Percentiles rank a stretch among this genome's conserved stretches.
These are phyloP conservation scores for Gymnothorax javanicus DNA, from an alignment of 2,797 vertebrate species.

Conservation along the genomic window DNA sequence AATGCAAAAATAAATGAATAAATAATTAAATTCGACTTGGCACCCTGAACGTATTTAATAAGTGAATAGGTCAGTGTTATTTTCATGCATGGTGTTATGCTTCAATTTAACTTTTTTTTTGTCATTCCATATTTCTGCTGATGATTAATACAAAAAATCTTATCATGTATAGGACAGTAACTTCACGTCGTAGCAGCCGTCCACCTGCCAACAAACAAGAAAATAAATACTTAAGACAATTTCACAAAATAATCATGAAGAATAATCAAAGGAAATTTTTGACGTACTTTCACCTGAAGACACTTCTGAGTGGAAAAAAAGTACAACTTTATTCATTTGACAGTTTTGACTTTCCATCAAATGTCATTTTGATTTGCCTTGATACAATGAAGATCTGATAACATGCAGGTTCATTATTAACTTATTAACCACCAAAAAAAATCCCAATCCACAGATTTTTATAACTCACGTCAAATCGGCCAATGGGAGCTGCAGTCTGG, in stretches of 20 bases:
- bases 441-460: too few species aligned
- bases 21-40: neutral
- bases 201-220: constrained; percentile 74
- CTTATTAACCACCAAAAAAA: neutral
- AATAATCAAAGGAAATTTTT: neutral
- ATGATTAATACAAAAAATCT: neutral
- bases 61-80: neutral
- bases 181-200: constrained; percentile 91
- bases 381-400: neutral
- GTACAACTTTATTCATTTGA: neutral
- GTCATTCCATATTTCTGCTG: neutral
- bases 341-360: neutral
- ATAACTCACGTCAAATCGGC: constrained; percentile 90
- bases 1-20: neutral
- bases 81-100: neutral
- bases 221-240: constrained; percentile 6
- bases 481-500: constrained; percentile 83
- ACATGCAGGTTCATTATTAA: neutral
- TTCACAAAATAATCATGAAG: neutral
- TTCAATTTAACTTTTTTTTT: neutral
- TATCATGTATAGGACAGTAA: constrained; percentile 82
- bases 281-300: neutral
- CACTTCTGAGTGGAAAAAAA: too few species aligned
- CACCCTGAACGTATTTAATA: neutral
- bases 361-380: neutral